phyloP scores from a whole-genome alignment of 2,797 vertebrate species.

The Thaleichthys pacificus region DNA sequence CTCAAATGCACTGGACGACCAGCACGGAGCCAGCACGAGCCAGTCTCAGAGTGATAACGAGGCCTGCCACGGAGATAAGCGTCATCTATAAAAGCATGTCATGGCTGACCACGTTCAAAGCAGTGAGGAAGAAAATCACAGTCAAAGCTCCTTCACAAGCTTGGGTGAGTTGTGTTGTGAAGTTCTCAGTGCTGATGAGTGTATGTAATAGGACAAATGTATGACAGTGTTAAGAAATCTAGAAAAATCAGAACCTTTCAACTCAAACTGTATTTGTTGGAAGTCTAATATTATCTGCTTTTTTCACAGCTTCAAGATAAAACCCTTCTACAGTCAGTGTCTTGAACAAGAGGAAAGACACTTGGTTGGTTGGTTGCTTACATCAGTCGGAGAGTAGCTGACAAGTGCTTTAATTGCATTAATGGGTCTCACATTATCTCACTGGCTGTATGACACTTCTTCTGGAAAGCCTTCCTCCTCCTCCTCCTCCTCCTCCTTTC shows the following conservation, averaged over 20 bases:
- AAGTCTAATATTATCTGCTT: constrained; percentile 11
- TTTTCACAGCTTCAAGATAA: constrained; percentile 38
- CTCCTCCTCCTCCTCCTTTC: constrained; percentile 34
- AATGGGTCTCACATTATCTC: constrained; percentile 72
- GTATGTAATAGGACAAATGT: neutral
- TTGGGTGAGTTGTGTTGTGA: neutral
- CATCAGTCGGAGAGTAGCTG: no score
- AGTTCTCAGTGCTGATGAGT: neutral
- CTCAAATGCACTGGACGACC: constrained; percentile 27
- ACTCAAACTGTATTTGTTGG: neutral
- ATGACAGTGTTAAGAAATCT: neutral
- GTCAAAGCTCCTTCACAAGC: neutral
- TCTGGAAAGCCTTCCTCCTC: constrained; percentile 15
- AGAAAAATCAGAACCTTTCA: no score
- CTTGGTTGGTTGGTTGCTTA: neutral
- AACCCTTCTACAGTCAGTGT: neutral
- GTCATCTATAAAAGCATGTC: constrained; percentile 45
- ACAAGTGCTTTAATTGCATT: neutral
- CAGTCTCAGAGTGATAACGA: constrained; percentile 46
- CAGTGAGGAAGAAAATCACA: neutral
- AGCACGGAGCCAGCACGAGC: constrained; percentile 4
- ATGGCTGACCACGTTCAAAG: neutral
- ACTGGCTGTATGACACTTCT: constrained; percentile 45
- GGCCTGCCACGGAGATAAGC: constrained; percentile 49
- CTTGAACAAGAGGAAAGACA: neutral